Evolutionary conservation across 2,113 vertebrate genomes (phyloP).

Genomic region (Lagopus muta): DNA sequence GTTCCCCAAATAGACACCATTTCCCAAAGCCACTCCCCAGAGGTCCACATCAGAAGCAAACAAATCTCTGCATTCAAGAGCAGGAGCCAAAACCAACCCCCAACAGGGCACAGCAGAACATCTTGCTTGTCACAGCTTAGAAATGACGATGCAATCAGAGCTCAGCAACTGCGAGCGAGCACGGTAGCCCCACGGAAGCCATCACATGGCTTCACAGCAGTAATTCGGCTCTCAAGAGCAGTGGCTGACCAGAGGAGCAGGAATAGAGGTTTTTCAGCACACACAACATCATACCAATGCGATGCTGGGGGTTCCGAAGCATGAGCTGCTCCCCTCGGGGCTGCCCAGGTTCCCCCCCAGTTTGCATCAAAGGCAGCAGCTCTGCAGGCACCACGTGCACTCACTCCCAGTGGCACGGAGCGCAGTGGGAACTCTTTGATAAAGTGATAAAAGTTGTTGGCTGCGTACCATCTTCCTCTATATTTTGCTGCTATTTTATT

Average conservation of each 20-base stretch:
- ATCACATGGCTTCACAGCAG: neutral
- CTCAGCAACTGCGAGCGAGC: neutral
- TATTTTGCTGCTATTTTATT: neutral
- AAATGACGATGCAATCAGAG: rapidly evolving
- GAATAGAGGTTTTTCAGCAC: neutral
- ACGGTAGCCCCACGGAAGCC: neutral
- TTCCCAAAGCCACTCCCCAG: neutral
- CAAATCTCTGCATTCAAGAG: neutral
- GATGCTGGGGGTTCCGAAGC: neutral
- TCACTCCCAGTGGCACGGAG: rapidly evolving
- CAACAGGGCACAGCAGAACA: neutral
- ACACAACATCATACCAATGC: rapidly evolving
- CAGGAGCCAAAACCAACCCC: neutral
- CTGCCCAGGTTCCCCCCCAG: rapidly evolving
- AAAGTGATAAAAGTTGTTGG: neutral
- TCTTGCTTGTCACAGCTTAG: neutral
- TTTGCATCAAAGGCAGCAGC: neutral
- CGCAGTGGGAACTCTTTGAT: neutral
- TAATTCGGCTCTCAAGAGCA: rapidly evolving
- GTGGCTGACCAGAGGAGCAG: neutral
- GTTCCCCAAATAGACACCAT: neutral
- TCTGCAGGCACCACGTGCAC: rapidly evolving
- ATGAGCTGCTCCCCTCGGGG: neutral
- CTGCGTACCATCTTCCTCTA: neutral
- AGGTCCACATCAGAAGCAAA: neutral